A percentile compares a stretch with the other conserved stretches of the same genome.
Evolutionary conservation across 2,888 invertebrate species (phyloP).

Genomic region (Drosophila anomalipes): DNA sequence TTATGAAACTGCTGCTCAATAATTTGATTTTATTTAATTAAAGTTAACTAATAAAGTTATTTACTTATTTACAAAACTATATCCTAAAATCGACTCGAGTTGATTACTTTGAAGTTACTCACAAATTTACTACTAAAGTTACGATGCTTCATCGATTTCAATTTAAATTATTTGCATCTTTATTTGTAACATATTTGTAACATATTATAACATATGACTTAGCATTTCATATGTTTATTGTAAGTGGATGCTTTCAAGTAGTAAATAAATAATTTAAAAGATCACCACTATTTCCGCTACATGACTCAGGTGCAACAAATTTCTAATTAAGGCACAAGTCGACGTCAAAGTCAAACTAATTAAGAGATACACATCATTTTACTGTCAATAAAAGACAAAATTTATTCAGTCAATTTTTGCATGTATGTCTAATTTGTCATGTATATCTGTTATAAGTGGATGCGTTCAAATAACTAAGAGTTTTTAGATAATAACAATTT

Average conservation of each 20-base stretch:
- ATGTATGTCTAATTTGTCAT: too few relatives aligned
- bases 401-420: neutral
- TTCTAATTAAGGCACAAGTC: neutral
- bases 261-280: too few relatives aligned
- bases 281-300: neutral
- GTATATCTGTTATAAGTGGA: rapidly evolving
- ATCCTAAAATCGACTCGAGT: neutral
- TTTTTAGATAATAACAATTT: neutral
- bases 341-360: neutral
- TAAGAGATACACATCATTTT: neutral
- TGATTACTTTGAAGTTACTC: neutral
- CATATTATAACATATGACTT: neutral
- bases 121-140: neutral
- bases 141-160: neutral
- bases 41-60: neutral
- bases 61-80: neutral
- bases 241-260: neutral
- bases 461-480: neutral
- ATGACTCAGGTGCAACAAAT: neutral
- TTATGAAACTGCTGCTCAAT: neutral
- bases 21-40: neutral
- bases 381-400: neutral
- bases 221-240: neutral
- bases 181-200: neutral
- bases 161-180: neutral